A percentile compares a stretch with the other conserved stretches of the same genome.
Evolutionary conservation across 2,113 vertebrate genomes (phyloP).

Genomic region (Recurvirostra avosetta): DNA sequence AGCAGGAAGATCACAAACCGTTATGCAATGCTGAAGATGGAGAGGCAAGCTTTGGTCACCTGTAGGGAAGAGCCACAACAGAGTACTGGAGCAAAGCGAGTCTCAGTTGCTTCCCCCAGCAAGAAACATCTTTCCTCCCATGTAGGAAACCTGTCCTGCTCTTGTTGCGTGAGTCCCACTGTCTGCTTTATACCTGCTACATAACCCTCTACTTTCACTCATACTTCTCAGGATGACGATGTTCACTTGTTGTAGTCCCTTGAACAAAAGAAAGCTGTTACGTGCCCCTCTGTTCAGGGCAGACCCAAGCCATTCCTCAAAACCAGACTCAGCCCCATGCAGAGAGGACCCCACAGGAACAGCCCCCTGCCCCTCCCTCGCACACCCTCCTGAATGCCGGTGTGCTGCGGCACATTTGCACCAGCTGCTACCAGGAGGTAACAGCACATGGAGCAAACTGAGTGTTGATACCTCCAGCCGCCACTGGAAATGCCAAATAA

Average conservation of each 20-base stretch:
- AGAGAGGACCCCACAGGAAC: not conserved
- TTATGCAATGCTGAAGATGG: not conserved
- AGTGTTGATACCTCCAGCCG: not conserved
- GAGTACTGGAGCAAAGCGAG: not conserved
- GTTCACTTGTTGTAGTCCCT: not conserved
- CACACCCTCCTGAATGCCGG: not conserved
- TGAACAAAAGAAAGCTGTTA: not conserved
- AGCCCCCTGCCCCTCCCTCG: not conserved
- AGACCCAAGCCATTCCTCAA: not conserved
- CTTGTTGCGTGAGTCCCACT: not conserved
- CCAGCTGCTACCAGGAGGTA: not conserved
- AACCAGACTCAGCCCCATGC: not conserved
- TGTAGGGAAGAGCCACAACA: not conserved
- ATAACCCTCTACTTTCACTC: not conserved
- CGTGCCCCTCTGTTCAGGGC: not conserved
- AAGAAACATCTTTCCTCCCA: not conserved
- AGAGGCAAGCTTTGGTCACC: not conserved
- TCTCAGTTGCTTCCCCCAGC: not conserved
- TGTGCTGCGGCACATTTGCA: not conserved
- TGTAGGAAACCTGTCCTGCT: not conserved
- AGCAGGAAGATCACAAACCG: not conserved
- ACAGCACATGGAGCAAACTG: not conserved
- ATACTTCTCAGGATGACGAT: not conserved
- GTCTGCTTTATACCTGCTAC: not conserved
- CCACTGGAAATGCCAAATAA: not conserved